These are phyloP conservation scores for Blastomussa wellsi DNA, from an alignment of 92 coral and sea anemone species.

Conservation along the genomic window DNA sequence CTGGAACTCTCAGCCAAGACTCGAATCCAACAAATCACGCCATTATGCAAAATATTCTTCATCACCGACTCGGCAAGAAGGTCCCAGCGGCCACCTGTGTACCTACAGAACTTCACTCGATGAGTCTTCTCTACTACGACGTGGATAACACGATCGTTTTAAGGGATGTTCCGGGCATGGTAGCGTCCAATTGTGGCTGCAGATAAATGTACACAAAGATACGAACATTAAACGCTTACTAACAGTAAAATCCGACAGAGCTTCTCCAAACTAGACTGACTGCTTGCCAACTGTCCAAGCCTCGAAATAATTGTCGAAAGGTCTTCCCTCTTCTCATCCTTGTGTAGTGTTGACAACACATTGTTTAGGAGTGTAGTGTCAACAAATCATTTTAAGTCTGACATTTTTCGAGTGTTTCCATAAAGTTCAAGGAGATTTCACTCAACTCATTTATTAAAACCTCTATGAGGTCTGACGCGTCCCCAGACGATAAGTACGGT, in stretches of 20 bases:
- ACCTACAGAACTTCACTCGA: constrained; percentile 53
- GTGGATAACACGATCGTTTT: constrained; percentile 36
- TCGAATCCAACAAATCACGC: constrained; percentile 64
- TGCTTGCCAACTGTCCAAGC: neutral
- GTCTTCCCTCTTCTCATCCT: neutral
- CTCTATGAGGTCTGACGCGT: neutral
- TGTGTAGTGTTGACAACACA: neutral
- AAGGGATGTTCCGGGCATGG: constrained; percentile 61
- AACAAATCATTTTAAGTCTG: neutral
- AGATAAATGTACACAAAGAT: neutral
- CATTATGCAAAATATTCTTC: constrained; percentile 49
- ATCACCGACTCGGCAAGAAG: constrained; percentile 32
- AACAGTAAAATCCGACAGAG: neutral
- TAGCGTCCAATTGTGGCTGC: constrained; percentile 62
- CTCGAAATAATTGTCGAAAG: neutral
- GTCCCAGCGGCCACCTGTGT: constrained; percentile 61
- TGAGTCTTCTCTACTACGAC: constrained; percentile 48
- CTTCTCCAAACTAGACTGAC: neutral
- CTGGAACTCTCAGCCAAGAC: constrained; percentile 41
- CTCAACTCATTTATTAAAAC: neutral
- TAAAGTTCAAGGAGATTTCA: neutral
- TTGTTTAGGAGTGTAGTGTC: neutral
- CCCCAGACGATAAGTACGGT: neutral
- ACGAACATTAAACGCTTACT: neutral
- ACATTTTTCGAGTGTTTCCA: neutral